Conservation (phyloP, 2,888 invertebrate species). For the Drosophila recens region DNA sequence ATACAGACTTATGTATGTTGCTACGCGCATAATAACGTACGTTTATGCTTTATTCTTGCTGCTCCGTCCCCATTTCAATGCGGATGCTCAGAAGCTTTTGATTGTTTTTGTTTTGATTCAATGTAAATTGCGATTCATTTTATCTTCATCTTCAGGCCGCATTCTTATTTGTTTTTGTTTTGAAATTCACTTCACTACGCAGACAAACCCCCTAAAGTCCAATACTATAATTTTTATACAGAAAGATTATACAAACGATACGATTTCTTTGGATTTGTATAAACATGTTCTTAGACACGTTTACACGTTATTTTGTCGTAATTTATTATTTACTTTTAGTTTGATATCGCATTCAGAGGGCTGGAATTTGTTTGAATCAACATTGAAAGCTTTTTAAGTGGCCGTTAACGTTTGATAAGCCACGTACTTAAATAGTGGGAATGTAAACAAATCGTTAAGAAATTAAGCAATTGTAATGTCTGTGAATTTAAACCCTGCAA, state of each 20-base stretch:
- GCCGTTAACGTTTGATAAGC: slow-evolving; percentile 6
- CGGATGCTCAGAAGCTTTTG: slow-evolving; percentile 9
- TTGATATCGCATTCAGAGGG: slow-evolving; percentile 8
- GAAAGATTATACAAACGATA: neutral
- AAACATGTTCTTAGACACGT: slow-evolving; percentile 61
- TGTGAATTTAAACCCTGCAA: neutral
- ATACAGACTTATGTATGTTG: slow-evolving; percentile 30
- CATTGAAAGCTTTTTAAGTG: slow-evolving; percentile 5
- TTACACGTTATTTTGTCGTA: slow-evolving; percentile 34
- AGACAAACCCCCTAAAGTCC: slow-evolving; percentile 53
- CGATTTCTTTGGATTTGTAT: slow-evolving; percentile 2
- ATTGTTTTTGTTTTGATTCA: slow-evolving; percentile 34
- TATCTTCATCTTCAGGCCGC: slow-evolving; percentile 17
- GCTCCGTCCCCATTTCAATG: slow-evolving; percentile 19
- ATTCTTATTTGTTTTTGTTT: slow-evolving; percentile 35
- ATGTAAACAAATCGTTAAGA: neutral
- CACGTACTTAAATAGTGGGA: neutral
- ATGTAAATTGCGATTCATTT: slow-evolving; percentile 22
- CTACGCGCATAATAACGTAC: slow-evolving; percentile 33
- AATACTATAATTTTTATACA: neutral
- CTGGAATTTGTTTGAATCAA: slow-evolving; percentile 52
- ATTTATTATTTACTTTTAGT: slow-evolving; percentile 15
- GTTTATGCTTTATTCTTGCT: slow-evolving; percentile 21
- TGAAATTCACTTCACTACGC: slow-evolving; percentile 34
- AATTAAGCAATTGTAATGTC: neutral